Evolutionary conservation across 2,797 vertebrate species (phyloP).

Genomic region (Pitangus sulphuratus): DNA sequence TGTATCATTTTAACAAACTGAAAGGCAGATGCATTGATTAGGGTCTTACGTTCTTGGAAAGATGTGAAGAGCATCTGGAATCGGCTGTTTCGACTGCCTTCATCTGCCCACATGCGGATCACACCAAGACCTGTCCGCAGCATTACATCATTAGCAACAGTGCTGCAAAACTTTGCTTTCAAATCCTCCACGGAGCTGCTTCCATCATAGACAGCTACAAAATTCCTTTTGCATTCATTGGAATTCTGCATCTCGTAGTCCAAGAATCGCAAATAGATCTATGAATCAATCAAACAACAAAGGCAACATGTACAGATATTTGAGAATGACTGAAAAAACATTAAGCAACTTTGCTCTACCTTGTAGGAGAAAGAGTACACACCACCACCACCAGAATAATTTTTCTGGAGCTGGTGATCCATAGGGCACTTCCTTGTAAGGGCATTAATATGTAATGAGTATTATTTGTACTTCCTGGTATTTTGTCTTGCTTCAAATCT

Average conservation of each 20-base stretch:
- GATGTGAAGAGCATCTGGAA: conserved; percentile 99
- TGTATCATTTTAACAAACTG: not conserved
- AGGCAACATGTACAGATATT: not conserved
- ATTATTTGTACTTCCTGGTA: not conserved
- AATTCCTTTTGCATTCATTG: conserved; percentile 98
- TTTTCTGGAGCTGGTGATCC: not conserved
- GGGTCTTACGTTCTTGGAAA: conserved; percentile 96
- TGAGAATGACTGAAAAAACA: not conserved
- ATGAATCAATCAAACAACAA: conserved; percentile 22
- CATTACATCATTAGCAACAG: conserved; percentile 97
- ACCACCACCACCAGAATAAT: not conserved
- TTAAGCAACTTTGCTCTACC: not conserved
- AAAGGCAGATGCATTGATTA: not conserved
- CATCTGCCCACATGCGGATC: conserved; percentile 97
- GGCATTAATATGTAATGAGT: not conserved
- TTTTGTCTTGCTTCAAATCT: not conserved
- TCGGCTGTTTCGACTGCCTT: conserved; percentile 91
- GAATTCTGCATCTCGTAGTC: conserved; percentile 99
- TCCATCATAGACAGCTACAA: conserved; percentile 96
- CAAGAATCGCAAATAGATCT: conserved; percentile 98
- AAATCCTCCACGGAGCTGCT: conserved; percentile 96
- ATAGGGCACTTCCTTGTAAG: not conserved
- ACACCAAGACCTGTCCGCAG: conserved; percentile 92
- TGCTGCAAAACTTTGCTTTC: conserved; percentile 97
- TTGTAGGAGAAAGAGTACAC: not conserved